Percentiles rank a stretch among this genome's conserved stretches.
Evolutionary conservation across 1,140 invertebrate species (phyloP).

Genomic region (Drosophila simulans): DNA sequence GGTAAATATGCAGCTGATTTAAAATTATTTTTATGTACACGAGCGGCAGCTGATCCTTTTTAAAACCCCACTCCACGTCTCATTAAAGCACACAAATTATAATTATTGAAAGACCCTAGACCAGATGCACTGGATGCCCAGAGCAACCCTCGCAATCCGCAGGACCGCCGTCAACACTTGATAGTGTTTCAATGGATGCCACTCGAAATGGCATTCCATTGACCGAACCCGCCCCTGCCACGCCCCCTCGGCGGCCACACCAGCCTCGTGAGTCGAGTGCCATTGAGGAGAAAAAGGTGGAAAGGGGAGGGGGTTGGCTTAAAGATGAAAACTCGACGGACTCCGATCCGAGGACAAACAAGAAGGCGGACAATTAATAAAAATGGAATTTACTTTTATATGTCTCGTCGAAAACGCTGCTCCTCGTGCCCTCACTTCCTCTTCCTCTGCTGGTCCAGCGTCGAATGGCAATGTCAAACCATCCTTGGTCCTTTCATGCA

Average conservation of each 20-base stretch:
- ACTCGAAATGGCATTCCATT: slow-evolving; percentile 38
- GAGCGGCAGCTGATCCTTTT: slow-evolving; percentile 30
- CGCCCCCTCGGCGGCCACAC: slow-evolving; percentile 34
- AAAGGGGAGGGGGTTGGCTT: background rate
- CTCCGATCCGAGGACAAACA: slow-evolving; percentile 41
- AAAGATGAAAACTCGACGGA: slow-evolving; percentile 10
- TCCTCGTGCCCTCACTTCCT: background rate
- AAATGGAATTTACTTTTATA: slow-evolving; percentile 72
- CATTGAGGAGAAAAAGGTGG: background rate
- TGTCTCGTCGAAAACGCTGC: slow-evolving; percentile 14
- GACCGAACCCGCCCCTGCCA: slow-evolving; percentile 21
- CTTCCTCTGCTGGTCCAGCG: background rate
- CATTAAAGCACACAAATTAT: slow-evolving; percentile 76
- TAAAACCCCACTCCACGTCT: slow-evolving; percentile 6
- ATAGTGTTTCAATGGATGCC: slow-evolving; percentile 68
- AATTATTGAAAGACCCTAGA: slow-evolving; percentile 54
- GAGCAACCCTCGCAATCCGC: slow-evolving; percentile 11
- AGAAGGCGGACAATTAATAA: slow-evolving; percentile 69
- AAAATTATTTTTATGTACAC: slow-evolving; percentile 67
- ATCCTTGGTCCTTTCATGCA: slow-evolving; percentile 34
- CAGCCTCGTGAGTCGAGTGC: slow-evolving; percentile 47
- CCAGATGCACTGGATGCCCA: slow-evolving; percentile 2
- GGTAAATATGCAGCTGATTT: slow-evolving; percentile 79
- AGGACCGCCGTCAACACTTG: slow-evolving; percentile 31
- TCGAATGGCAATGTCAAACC: slow-evolving; percentile 60